A percentile compares a stretch with the other conserved stretches of the same genome.
These are phyloP conservation scores for Drosophila subquinaria DNA, from an alignment of 2,888 invertebrate genomes.

Conservation along the genomic window DNA sequence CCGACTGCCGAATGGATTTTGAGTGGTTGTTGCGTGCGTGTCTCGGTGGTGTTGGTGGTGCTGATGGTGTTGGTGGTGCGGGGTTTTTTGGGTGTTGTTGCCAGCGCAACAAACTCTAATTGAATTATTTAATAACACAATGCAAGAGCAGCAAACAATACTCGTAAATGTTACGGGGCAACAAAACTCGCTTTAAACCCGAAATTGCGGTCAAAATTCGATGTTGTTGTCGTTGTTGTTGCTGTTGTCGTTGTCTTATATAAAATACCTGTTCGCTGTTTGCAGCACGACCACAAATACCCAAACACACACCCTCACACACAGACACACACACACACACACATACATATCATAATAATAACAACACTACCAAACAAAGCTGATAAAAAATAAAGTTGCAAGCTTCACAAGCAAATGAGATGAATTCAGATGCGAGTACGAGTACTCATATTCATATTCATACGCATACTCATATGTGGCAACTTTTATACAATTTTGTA, in stretches of 20 bases:
- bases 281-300: constrained; percentile 41
- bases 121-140: constrained; percentile 66
- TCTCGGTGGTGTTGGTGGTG: not conserved
- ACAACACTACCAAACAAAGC: constrained; percentile 29
- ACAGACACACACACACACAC: constrained; percentile 3
- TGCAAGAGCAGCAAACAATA: constrained; percentile 39
- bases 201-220: constrained; percentile 65
- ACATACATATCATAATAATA: too few species aligned
- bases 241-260: constrained; percentile 58
- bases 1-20: constrained; percentile 6
- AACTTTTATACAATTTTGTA: constrained; percentile 16
- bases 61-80: constrained; percentile 14
- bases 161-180: constrained; percentile 50
- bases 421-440: not conserved
- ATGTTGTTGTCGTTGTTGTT: constrained; percentile 4
- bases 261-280: constrained; percentile 74
- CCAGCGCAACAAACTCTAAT: constrained; percentile 70
- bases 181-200: constrained; percentile 61
- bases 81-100: constrained; percentile 28
- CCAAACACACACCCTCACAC: constrained; percentile 17
- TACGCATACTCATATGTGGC: constrained; percentile 10
- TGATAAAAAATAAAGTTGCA: constrained; percentile 52
- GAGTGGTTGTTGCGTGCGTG: constrained; percentile 1
- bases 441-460: not conserved
- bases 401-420: constrained; percentile 11